Percentiles rank a stretch among this genome's conserved stretches.
Evolutionary conservation across 2,113 vertebrate species (phyloP).

Genomic region (Penelope pileata): DNA sequence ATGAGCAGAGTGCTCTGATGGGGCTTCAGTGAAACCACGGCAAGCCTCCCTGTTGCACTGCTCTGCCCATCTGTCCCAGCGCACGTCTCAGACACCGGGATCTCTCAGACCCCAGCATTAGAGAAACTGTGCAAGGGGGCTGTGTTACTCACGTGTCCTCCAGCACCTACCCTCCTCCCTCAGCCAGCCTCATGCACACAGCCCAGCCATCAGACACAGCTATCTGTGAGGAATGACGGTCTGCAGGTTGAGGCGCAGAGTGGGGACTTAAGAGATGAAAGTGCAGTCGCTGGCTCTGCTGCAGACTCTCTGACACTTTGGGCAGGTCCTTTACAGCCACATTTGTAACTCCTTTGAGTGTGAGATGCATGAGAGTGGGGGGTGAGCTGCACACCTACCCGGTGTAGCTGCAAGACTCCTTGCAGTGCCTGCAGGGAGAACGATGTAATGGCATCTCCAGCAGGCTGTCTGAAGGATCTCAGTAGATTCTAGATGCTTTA

Average conservation of each 20-base stretch:
- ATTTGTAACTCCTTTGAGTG: neutral
- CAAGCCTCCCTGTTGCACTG: neutral
- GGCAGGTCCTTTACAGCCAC: neutral
- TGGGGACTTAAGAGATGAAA: neutral
- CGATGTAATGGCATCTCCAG: neutral
- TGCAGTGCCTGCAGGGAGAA: neutral
- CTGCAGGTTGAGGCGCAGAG: neutral
- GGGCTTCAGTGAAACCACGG: neutral
- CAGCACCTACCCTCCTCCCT: neutral
- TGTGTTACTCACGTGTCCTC: neutral
- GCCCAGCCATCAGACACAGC: neutral
- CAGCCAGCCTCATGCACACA: accelerated
- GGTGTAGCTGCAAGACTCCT: neutral
- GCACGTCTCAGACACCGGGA: too few species aligned
- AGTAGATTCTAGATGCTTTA: neutral
- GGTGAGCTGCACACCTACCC: neutral
- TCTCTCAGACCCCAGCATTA: neutral
- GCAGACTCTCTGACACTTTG: neutral
- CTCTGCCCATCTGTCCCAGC: neutral
- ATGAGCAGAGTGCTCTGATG: neutral
- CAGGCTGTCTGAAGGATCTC: neutral
- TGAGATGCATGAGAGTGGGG: neutral
- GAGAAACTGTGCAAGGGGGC: neutral
- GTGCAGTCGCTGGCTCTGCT: accelerated
- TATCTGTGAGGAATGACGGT: neutral